These are phyloP conservation scores for Anadara kagoshimensis DNA, from an alignment of 1,140 invertebrate species.

Conservation along the genomic window DNA sequence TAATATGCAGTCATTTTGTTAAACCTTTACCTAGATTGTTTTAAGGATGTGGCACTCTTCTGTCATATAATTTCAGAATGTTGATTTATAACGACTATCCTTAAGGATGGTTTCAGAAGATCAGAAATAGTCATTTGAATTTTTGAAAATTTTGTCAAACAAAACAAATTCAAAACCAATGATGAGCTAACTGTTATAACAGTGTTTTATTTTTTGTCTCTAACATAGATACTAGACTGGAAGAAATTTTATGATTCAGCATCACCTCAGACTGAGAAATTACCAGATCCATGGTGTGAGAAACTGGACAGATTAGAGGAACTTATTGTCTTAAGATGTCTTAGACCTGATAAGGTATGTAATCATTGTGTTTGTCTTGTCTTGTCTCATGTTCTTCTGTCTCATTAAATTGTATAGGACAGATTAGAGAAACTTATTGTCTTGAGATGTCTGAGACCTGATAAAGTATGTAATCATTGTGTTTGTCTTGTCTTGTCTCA, in stretches of 20 bases:
- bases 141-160: too few species aligned
- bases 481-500: neutral
- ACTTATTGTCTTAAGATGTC: slow-evolving; percentile 70
- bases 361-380: too few species aligned
- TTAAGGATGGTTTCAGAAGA: too few species aligned
- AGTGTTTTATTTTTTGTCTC: slow-evolving; percentile 27
- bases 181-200: too few species aligned
- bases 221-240: slow-evolving; percentile 63
- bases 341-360: slow-evolving; percentile 72
- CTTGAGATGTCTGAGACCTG: slow-evolving; percentile 70
- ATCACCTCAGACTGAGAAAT: slow-evolving; percentile 56
- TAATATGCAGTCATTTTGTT: neutral
- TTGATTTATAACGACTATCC: neutral
- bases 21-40: neutral
- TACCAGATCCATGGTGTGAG: slow-evolving; percentile 60
- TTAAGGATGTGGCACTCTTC: neutral
- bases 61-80: neutral
- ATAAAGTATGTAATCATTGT: slow-evolving; percentile 64
- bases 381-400: neutral
- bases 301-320: slow-evolving; percentile 62
- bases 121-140: too few species aligned
- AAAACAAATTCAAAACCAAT: too few species aligned
- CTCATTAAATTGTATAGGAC: too few species aligned
- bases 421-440: slow-evolving; percentile 68
- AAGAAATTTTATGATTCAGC: slow-evolving; percentile 70